Percentiles rank a stretch among this genome's conserved stretches.
phyloP scores from a whole-genome alignment of 1,140 invertebrate species.

The Dendrolimus kikuchii region DNA sequence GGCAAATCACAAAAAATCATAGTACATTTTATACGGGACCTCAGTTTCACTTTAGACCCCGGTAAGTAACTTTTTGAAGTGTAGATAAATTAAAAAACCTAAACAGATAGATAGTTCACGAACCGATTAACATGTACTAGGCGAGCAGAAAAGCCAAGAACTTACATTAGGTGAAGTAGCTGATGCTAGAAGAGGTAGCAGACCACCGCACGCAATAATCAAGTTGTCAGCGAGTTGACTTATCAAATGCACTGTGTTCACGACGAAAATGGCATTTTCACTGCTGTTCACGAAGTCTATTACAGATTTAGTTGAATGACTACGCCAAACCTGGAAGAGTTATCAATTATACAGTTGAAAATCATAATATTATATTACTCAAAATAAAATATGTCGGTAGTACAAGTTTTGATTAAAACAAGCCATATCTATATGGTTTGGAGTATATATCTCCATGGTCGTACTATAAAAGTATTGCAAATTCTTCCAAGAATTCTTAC shows the following conservation, averaged over 20 bases:
- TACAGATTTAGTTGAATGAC: slow-evolving; percentile 96
- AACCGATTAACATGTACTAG: neutral
- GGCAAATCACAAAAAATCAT: no score
- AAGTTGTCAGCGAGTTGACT: slow-evolving; percentile 99
- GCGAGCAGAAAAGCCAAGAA: slow-evolving; percentile 16
- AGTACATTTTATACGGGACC: no score
- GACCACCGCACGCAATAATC: slow-evolving; percentile 98
- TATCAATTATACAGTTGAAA: neutral
- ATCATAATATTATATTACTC: no score
- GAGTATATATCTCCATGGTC: no score
- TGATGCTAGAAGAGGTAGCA: slow-evolving; percentile 95
- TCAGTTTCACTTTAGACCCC: no score
- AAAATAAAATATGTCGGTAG: no score
- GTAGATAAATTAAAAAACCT: no score
- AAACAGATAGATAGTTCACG: no score
- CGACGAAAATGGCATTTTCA: slow-evolving; percentile 98
- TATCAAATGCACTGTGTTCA: slow-evolving; percentile 99
- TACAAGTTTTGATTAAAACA: no score
- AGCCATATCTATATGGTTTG: no score
- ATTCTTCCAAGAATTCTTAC: slow-evolving; percentile 55
- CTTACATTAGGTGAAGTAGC: slow-evolving; percentile 98
- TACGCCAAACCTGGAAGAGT: slow-evolving; percentile 75
- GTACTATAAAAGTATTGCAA: neutral
- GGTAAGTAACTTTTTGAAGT: no score
- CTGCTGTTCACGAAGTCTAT: slow-evolving; percentile 98